phyloP scores from a whole-genome alignment of 2,113 vertebrate species.

The Addax nasomaculatus region DNA sequence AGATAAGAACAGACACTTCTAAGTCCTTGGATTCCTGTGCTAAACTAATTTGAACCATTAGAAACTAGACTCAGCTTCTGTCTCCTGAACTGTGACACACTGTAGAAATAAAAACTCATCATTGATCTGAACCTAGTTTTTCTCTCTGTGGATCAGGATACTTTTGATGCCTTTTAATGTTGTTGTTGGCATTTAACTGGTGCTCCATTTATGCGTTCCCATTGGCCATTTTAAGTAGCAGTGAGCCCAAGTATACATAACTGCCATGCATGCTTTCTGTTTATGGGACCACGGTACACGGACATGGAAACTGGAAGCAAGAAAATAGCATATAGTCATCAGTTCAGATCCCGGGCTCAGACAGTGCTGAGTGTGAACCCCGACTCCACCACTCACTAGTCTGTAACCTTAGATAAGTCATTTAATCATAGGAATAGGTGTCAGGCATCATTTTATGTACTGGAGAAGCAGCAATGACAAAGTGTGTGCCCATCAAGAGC shows the following conservation, averaged over 20 bases:
- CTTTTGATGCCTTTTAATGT: not conserved
- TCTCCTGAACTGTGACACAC: not conserved
- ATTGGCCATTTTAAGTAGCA: not conserved
- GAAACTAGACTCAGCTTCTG: not conserved
- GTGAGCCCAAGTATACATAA: not conserved
- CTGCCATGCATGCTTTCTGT: not conserved
- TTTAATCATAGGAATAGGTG: not conserved
- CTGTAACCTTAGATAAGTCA: not conserved
- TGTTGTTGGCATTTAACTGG: not conserved
- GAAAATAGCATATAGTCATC: not conserved
- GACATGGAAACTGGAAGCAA: not conserved
- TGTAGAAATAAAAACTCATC: not conserved
- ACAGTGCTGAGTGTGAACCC: not conserved
- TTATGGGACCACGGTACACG: accelerated
- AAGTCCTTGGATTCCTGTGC: not conserved
- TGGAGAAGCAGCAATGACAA: not conserved
- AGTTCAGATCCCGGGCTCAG: not conserved
- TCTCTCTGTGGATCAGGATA: not conserved
- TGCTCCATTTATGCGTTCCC: not conserved
- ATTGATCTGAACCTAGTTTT: not conserved
- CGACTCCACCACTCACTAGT: not conserved
- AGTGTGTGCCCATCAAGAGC: not conserved
- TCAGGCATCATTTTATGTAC: not conserved
- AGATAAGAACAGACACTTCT: not conserved
- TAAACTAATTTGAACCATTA: not conserved